These are phyloP conservation scores for Glaucomys volans DNA, from an alignment of 2,113 vertebrate species.

Conservation along the genomic window DNA sequence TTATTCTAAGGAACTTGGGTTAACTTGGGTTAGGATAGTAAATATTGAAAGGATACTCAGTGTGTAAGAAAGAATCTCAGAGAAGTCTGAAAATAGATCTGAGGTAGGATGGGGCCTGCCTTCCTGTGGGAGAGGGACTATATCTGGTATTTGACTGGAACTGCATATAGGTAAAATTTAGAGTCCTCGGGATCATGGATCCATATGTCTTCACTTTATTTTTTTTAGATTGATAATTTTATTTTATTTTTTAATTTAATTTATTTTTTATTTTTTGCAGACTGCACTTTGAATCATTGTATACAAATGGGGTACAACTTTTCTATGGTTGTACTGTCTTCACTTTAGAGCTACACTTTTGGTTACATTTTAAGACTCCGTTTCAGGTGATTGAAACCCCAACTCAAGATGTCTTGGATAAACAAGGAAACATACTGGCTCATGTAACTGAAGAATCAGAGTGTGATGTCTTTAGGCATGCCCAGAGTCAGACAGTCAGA, in stretches of 20 bases:
- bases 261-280: too few species aligned
- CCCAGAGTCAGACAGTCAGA: background rate
- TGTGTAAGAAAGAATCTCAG: background rate
- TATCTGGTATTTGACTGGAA: too few species aligned
- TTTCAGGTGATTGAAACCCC: background rate
- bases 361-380: background rate
- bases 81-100: background rate
- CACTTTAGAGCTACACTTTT: background rate
- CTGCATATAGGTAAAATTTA: background rate
- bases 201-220: background rate
- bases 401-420: background rate
- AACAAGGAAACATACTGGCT: background rate
- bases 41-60: background rate
- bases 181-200: background rate
- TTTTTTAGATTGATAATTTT: too few species aligned
- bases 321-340: background rate
- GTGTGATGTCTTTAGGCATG: background rate
- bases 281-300: too few species aligned
- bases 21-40: background rate
- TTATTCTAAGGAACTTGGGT: background rate
- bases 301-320: too few species aligned
- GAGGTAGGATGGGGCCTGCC: background rate
- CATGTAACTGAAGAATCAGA: background rate
- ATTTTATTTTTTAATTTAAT: too few species aligned
- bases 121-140: too few species aligned